A percentile compares a stretch with the other conserved stretches of the same genome.
Conservation (phyloP, 1,140 invertebrate species). For the Ridgeia piscesae region DNA sequence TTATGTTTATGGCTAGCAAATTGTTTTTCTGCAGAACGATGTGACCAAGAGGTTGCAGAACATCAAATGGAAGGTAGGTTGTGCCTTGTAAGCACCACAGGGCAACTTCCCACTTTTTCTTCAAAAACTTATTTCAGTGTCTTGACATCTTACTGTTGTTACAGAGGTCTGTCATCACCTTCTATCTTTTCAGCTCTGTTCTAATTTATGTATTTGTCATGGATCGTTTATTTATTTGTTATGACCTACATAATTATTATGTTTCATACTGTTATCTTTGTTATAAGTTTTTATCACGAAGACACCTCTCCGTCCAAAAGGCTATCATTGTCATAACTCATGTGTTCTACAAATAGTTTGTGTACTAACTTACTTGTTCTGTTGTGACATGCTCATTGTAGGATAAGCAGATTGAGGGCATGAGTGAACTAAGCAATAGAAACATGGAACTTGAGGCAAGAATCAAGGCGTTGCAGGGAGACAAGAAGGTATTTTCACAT, state of each 20-base stretch:
- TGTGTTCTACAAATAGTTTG: background rate
- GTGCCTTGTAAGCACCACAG: background rate
- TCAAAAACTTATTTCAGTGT: too few species aligned
- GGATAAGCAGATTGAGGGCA: conserved; percentile 13
- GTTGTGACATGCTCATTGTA: background rate
- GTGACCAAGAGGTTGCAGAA: background rate
- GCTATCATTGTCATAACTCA: background rate
- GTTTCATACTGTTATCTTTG: background rate
- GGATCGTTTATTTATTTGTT: background rate
- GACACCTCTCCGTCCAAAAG: too few species aligned
- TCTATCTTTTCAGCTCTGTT: too few species aligned
- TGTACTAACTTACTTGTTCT: background rate
- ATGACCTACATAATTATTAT: background rate
- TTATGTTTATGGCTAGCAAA: background rate
- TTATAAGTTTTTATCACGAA: background rate
- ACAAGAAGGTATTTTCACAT: conserved; percentile 30
- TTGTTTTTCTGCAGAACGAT: background rate
- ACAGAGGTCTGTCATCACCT: too few species aligned
- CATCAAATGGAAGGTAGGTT: background rate
- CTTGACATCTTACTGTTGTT: too few species aligned
- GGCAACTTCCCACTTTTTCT: too few species aligned
- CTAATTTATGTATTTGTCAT: background rate
- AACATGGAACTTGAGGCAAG: conserved; percentile 25
- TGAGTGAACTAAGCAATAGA: background rate
- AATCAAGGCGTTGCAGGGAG: conserved; percentile 27